phyloP scores from a whole-genome alignment of 2,888 invertebrate genomes.

The Sarcophaga variegata region DNA sequence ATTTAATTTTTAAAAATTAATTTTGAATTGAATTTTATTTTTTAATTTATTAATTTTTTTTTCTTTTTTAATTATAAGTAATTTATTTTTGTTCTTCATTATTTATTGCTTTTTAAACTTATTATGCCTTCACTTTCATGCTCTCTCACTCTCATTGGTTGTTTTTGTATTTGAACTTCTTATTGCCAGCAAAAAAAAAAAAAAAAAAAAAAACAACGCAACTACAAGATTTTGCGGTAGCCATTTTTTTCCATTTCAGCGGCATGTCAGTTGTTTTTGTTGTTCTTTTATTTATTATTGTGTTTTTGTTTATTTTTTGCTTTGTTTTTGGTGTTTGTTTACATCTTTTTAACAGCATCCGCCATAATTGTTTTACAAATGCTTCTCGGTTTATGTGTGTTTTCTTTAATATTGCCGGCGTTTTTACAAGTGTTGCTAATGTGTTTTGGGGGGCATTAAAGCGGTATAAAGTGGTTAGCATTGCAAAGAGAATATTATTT shows the following conservation, averaged over 20 bases:
- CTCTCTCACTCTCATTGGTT: slow-evolving; percentile 53
- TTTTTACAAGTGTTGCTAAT: not conserved
- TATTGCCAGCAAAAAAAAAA: slow-evolving; percentile 17
- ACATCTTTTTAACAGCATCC: slow-evolving; percentile 51
- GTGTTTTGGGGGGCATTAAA: not conserved
- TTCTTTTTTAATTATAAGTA: not conserved
- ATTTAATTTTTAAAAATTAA: too few species aligned
- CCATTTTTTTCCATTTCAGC: slow-evolving; percentile 48
- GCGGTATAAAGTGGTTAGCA: slow-evolving; percentile 14
- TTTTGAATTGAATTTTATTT: too few species aligned
- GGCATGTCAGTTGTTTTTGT: slow-evolving; percentile 7
- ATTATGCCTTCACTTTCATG: slow-evolving; percentile 1
- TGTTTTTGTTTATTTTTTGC: slow-evolving; percentile 17
- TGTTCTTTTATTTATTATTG: slow-evolving; percentile 24
- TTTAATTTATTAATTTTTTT: not conserved
- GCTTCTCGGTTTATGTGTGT: slow-evolving; percentile 20
- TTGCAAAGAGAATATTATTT: not conserved
- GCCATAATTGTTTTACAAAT: slow-evolving; percentile 65
- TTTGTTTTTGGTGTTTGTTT: slow-evolving; percentile 29
- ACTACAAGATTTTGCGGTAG: slow-evolving; percentile 42
- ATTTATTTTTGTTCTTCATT: not conserved
- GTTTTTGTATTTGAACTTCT: slow-evolving; percentile 17
- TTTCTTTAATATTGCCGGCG: not conserved
- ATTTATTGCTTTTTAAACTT: not conserved
- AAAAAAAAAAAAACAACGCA: not conserved